Evolutionary conservation across 35 echinoderm and acorn worm genomes (phyloP).

Genomic region (Heliocidaris erythrogramma): DNA sequence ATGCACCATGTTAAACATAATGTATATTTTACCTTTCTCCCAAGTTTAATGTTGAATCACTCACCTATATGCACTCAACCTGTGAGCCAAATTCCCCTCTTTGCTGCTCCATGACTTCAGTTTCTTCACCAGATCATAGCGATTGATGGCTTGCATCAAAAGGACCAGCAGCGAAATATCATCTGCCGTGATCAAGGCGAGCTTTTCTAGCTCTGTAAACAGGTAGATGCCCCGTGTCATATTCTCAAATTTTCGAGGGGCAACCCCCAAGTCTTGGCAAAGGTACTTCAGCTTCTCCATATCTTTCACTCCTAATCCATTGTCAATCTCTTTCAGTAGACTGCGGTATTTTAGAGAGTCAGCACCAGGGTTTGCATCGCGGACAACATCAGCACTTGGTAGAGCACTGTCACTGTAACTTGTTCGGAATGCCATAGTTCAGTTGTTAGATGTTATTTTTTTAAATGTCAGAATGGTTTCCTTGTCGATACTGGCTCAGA

Average conservation of each 20-base stretch:
- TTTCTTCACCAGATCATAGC: constrained; percentile 53
- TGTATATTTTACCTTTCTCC: too few species aligned
- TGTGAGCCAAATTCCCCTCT: constrained; percentile 16
- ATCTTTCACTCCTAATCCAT: constrained; percentile 23
- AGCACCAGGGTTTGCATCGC: background rate
- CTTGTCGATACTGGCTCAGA: background rate
- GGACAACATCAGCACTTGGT: background rate
- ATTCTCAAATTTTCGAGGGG: constrained; percentile 39
- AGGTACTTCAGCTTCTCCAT: constrained; percentile 49
- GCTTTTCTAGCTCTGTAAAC: constrained; percentile 38
- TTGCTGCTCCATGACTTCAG: constrained; percentile 25
- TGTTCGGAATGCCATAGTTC: background rate
- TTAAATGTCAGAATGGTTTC: background rate
- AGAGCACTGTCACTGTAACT: background rate
- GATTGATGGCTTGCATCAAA: constrained; percentile 31
- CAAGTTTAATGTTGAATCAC: background rate
- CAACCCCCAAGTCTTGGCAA: constrained; percentile 48
- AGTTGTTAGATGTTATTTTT: background rate
- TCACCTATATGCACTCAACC: constrained; percentile 31
- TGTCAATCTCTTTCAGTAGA: constrained; percentile 46
- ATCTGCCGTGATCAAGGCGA: constrained; percentile 13
- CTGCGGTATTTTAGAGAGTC: constrained; percentile 11
- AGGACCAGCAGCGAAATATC: constrained; percentile 8
- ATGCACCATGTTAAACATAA: too few species aligned
- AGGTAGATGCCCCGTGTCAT: background rate